Conservation (phyloP, 2,888 invertebrate genomes). For the Macrosiphum euphorbiae region DNA sequence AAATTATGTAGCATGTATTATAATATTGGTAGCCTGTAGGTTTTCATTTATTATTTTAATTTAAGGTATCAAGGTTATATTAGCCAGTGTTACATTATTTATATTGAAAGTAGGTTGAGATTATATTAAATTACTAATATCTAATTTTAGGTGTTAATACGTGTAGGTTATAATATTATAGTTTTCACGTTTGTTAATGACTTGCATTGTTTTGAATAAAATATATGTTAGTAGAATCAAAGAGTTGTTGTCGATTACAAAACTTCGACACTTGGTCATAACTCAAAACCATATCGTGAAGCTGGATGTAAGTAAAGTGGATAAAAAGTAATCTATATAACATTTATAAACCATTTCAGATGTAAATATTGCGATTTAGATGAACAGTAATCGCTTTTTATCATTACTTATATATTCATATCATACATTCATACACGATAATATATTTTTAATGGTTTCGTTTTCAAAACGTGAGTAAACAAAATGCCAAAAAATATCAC, state of each 20-base stretch:
- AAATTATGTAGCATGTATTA: not conserved
- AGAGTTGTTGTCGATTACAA: not conserved
- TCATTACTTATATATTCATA: not conserved
- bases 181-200: not conserved
- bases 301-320: not conserved
- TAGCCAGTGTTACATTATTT: too few relatives aligned
- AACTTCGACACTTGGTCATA: not conserved
- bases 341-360: not conserved
- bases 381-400: not conserved
- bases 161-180: not conserved
- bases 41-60: too few relatives aligned
- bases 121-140: too few relatives aligned
- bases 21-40: too few relatives aligned
- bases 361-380: not conserved
- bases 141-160: not conserved
- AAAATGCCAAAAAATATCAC: not conserved
- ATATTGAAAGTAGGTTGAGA: too few relatives aligned
- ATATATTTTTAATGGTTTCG: not conserved
- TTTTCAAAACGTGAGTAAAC: not conserved
- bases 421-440: not conserved
- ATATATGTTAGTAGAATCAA: not conserved
- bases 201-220: not conserved
- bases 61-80: too few relatives aligned
- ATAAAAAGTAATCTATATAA: not conserved
- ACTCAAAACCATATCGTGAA: not conserved